Evolutionary conservation across 2,888 invertebrate genomes (phyloP).

Genomic region (Xanthorhoe designata): DNA sequence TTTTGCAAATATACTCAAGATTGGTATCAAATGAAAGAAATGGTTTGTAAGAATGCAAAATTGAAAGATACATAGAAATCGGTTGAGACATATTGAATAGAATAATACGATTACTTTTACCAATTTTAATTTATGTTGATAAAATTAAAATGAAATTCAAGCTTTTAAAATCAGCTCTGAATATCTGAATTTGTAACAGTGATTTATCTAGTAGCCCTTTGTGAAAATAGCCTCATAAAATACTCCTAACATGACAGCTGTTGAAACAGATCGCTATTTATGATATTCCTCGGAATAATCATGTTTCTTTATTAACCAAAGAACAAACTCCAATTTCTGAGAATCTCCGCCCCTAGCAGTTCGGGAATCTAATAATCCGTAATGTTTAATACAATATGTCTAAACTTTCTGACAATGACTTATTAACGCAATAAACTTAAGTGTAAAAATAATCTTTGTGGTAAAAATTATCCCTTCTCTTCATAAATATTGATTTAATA

Average conservation of each 20-base stretch:
- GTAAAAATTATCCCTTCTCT: background rate
- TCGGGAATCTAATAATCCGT: conserved; percentile 31
- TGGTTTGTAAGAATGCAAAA: no score
- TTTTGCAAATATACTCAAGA: no score
- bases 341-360: conserved; percentile 19
- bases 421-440: conserved; percentile 38
- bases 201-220: conserved; percentile 25
- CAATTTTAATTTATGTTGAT: background rate
- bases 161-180: conserved; percentile 14
- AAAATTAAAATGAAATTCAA: background rate
- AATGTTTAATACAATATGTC: conserved; percentile 28
- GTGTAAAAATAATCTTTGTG: conserved; percentile 1
- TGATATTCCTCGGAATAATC: conserved; percentile 24
- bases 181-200: conserved; percentile 25
- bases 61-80: no score
- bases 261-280: conserved; percentile 34
- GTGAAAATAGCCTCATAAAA: conserved; percentile 26
- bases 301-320: conserved; percentile 29
- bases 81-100: no score
- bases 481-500: no score
- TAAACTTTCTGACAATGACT: conserved; percentile 38
- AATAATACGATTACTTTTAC: no score
- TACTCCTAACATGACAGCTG: conserved; percentile 33
- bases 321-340: conserved; percentile 28
- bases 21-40: no score